Evolutionary conservation across 2,888 invertebrate genomes (phyloP).

Genomic region (Perizoma flavofasciatum): DNA sequence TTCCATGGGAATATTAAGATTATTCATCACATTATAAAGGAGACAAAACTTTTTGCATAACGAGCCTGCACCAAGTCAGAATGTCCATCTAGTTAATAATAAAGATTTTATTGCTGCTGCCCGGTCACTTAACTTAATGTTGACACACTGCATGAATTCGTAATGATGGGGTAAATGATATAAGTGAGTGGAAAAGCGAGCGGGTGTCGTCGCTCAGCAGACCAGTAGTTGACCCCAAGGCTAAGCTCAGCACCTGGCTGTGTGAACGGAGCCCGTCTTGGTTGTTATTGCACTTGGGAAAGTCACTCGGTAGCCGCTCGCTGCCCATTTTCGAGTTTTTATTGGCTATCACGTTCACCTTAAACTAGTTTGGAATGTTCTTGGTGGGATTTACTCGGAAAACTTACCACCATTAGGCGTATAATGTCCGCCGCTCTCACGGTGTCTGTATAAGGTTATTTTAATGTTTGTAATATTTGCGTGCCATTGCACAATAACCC

Average conservation of each 20-base stretch:
- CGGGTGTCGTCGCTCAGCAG: conserved; percentile 30
- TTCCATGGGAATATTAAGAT: conserved; percentile 53
- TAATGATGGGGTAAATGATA: conserved; percentile 36
- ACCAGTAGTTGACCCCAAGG: conserved; percentile 58
- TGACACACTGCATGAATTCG: conserved; percentile 36
- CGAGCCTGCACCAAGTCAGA: conserved; percentile 36
- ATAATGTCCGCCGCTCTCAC: conserved; percentile 68
- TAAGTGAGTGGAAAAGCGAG: conserved; percentile 34
- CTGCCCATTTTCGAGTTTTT: conserved; percentile 74
- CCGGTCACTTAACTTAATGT: conserved; percentile 34
- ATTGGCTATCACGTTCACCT: conserved; percentile 75
- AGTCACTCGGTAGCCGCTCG: conserved; percentile 68
- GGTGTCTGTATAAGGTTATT: conserved; percentile 54
- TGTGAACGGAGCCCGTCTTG: conserved; percentile 58
- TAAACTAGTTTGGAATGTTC: conserved; percentile 75
- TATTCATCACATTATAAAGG: conserved; percentile 49
- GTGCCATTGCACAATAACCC: conserved; percentile 72
- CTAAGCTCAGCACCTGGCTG: conserved; percentile 50
- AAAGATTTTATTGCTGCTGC: conserved; percentile 37
- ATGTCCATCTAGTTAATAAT: conserved; percentile 36
- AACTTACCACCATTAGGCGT: conserved; percentile 37
- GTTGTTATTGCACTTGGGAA: conserved; percentile 70
- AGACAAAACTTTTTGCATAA: conserved; percentile 51
- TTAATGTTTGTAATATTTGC: conserved; percentile 58
- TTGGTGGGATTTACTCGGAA: conserved; percentile 61